phyloP scores from a whole-genome alignment of 2,113 vertebrate species.

The Petromus typicus region DNA sequence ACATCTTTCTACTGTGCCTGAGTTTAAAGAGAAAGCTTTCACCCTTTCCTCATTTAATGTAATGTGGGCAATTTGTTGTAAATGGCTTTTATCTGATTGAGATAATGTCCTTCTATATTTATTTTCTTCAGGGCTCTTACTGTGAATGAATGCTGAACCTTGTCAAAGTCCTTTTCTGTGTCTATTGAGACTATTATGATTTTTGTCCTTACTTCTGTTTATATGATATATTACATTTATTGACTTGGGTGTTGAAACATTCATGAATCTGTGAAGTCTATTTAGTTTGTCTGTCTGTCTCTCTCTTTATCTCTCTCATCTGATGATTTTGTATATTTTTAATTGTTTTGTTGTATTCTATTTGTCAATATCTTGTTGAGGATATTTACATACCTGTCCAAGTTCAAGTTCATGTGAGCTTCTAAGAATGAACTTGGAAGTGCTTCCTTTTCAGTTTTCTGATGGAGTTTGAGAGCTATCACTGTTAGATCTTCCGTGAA shows the following conservation, averaged over 20 bases:
- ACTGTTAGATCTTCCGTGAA: neutral
- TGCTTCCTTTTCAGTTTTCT: neutral
- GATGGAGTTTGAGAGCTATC: neutral
- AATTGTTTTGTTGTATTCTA: neutral
- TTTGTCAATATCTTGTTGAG: neutral
- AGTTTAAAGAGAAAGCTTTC: neutral
- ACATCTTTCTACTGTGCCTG: neutral
- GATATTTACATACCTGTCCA: neutral
- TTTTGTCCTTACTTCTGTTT: neutral
- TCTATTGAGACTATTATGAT: neutral
- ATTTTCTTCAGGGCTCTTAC: neutral
- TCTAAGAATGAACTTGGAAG: neutral
- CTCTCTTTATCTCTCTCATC: too few species aligned
- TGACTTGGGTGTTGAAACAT: neutral
- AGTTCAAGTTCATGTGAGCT: neutral
- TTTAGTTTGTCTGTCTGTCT: neutral
- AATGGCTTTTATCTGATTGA: neutral
- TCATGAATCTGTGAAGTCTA: neutral
- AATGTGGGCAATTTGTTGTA: neutral
- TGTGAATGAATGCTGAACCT: neutral
- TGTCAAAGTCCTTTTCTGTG: neutral
- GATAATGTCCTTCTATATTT: neutral
- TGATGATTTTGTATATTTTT: neutral
- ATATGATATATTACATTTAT: neutral
- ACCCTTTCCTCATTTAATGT: neutral